phyloP scores from a whole-genome alignment of 2,113 vertebrate genomes.

The Ploceus nigricollis region DNA sequence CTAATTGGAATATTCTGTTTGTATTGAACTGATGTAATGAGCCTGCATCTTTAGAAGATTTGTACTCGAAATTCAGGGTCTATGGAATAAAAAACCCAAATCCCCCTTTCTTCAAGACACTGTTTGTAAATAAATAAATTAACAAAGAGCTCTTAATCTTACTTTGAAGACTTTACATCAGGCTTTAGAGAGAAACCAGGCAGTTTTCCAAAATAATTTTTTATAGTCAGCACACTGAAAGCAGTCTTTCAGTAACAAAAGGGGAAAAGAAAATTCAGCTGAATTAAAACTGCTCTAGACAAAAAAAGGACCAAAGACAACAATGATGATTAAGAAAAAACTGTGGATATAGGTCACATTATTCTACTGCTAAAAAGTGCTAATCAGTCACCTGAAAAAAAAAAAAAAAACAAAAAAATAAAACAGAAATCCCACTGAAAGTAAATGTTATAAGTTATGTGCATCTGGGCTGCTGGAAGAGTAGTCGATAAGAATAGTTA shows the following conservation, averaged over 20 bases:
- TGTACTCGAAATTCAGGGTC: slow-evolving; percentile 15
- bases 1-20: not conserved
- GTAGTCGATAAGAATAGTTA: not conserved
- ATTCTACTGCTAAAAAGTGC: slow-evolving; percentile 10
- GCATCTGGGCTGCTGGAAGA: not conserved
- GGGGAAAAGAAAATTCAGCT: slow-evolving; percentile 65
- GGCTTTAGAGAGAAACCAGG: slow-evolving; percentile 64
- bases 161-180: slow-evolving; percentile 68
- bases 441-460: not conserved
- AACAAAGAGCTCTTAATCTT: slow-evolving; percentile 44
- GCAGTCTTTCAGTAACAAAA: slow-evolving; percentile 61
- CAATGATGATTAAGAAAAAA: not conserved
- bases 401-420: not conserved
- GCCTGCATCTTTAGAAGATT: not conserved
- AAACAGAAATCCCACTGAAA: not conserved
- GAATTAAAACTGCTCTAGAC: slow-evolving; percentile 63
- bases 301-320: not conserved
- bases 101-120: slow-evolving; percentile 30
- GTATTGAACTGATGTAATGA: not conserved
- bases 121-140: slow-evolving; percentile 57
- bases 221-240: slow-evolving; percentile 67
- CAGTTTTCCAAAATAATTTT: slow-evolving; percentile 69
- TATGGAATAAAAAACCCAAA: not conserved
- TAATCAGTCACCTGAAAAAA: not conserved
- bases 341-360: slow-evolving; percentile 12